Base-by-base conservation (phyloP, 1,140 invertebrate genomes). In the Drosophila pachea region DNA sequence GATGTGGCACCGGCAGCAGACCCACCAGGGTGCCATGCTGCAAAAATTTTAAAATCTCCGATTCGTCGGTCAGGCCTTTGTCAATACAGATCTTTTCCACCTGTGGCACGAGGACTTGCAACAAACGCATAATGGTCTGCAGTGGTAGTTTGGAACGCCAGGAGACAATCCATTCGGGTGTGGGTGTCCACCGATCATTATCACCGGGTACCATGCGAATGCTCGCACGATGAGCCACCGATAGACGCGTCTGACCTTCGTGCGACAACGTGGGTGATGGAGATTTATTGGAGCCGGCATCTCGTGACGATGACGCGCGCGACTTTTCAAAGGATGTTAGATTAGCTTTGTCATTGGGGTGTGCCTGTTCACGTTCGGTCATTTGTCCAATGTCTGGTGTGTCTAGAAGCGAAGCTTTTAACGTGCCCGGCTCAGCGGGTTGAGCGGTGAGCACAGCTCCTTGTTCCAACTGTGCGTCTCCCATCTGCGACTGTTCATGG, bases 51-150 rank as follows among this genome's bases (percentile, higher is more conserved):
- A 99, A 91, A 89, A 99, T 99, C 91, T 99, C 98, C 90, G 96
- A 98, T 91, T 99, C 98, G 91, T 99, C 98, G 5, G 98, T 99
- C 67, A 99, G 90, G n/a, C 98, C 97, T 89, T 99, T 99, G 90
- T 99, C 98, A 86, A 99, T 99, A 90, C 98, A 99, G 77, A 99
- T 99, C 91, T 99, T 99, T 91, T 99, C 98, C 7, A 99, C 98
- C 92, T 99, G 98, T 49, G 99, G 98, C 48, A 99, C 98, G 1
- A 99, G 91, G 9, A 99, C 98, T 92, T 99, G 98, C 43, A 99
- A 91, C 78, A 99, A 92, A 76, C 98, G 92, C 98, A 99, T 99
- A 67, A 99, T 99, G 32, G 98, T 99, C 91, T 99, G 98, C 53
- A 99, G 90, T 1, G 98, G 98, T 63, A 99, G 91, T 91, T 99